Conservation (phyloP, 2,113 vertebrate species). For the Callionymus lyra region DNA sequence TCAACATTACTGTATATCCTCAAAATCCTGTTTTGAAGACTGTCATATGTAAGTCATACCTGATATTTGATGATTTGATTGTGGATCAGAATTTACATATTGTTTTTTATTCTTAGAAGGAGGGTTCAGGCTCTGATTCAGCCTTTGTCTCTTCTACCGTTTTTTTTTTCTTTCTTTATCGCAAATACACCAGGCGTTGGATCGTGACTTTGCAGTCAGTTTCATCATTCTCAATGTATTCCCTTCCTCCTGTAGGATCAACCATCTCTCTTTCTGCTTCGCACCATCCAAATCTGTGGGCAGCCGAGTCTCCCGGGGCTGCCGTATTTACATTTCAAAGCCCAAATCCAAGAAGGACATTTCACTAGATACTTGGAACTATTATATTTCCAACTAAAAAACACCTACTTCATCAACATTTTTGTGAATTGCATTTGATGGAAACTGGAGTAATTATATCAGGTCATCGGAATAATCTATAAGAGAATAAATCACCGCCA, state of each 20-base stretch:
- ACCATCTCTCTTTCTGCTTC: slow-evolving; percentile 6
- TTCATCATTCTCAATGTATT: slow-evolving; percentile 40
- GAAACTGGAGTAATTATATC: slow-evolving; percentile 13
- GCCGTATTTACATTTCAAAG: slow-evolving; percentile 9
- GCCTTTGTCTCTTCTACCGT: neutral
- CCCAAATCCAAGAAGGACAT: neutral
- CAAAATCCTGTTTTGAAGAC: too few relatives aligned
- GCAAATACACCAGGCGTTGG: slow-evolving; percentile 9
- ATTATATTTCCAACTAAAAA: slow-evolving; percentile 1
- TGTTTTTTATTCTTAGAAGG: too few relatives aligned
- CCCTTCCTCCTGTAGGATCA: slow-evolving; percentile 20
- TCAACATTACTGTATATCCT: too few relatives aligned
- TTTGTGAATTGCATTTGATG: neutral
- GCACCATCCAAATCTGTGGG: slow-evolving; percentile 17
- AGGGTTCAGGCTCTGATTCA: too few relatives aligned
- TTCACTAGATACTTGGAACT: slow-evolving; percentile 1
- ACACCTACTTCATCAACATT: neutral
- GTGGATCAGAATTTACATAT: too few relatives aligned
- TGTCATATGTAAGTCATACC: too few relatives aligned
- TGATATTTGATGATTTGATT: too few relatives aligned
- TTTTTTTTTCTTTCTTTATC: slow-evolving; percentile 13
- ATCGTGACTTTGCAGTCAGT: slow-evolving; percentile 29
- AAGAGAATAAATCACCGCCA: slow-evolving; percentile 12
- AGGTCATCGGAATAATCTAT: slow-evolving; percentile 24
- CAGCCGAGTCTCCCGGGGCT: slow-evolving; percentile 9